phyloP scores from a whole-genome alignment of 2,888 invertebrate species.

The Pollenia labialis region DNA sequence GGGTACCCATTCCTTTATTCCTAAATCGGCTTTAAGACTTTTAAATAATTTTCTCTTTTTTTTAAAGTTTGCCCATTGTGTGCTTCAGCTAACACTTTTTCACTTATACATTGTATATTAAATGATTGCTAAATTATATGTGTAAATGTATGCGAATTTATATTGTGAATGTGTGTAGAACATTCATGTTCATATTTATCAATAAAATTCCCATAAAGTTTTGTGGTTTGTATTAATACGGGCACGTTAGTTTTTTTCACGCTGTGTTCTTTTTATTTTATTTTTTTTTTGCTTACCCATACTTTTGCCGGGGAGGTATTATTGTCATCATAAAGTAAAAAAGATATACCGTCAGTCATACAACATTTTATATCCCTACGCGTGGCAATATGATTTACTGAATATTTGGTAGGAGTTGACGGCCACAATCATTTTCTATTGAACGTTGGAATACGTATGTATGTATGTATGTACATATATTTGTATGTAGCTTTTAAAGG shows the following conservation, averaged over 20 bases:
- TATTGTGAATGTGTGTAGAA: conserved; percentile 22
- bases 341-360: conserved; percentile 42
- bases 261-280: neutral
- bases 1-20: too few relatives aligned
- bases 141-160: conserved; percentile 20
- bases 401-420: conserved; percentile 7
- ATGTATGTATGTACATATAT: too few relatives aligned
- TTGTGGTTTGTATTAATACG: conserved; percentile 80
- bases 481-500: too few relatives aligned
- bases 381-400: conserved; percentile 20
- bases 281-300: conserved; percentile 12
- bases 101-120: conserved; percentile 28
- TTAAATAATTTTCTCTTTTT: too few relatives aligned
- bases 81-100: conserved; percentile 26
- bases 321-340: conserved; percentile 47
- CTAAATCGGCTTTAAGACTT: too few relatives aligned
- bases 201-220: conserved; percentile 80
- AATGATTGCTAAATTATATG: conserved; percentile 12
- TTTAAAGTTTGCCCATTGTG: too few relatives aligned
- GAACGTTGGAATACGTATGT: neutral
- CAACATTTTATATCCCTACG: conserved; percentile 20
- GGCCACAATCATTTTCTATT: conserved; percentile 35
- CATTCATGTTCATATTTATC: conserved; percentile 78
- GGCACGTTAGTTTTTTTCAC: conserved; percentile 69
- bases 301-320: neutral